Evolutionary conservation across 2,113 vertebrate genomes (phyloP).

Genomic region (Garra rufa): DNA sequence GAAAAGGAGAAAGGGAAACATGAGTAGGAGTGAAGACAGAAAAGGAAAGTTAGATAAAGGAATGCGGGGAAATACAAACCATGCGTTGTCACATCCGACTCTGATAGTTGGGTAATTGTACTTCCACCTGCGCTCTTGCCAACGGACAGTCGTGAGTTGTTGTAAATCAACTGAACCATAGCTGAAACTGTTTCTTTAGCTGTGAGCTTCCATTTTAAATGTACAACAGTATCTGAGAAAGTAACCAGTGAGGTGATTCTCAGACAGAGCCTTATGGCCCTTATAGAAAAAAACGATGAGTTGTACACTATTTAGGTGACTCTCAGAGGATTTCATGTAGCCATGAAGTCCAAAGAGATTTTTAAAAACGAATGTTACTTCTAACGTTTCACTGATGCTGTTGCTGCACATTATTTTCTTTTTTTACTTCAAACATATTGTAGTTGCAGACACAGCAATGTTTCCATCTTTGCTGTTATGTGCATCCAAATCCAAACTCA

Average conservation of each 20-base stretch:
- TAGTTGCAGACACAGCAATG: background rate
- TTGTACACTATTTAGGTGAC: background rate
- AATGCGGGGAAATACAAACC: background rate
- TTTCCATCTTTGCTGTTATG: background rate
- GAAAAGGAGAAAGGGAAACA: slow-evolving; percentile 26
- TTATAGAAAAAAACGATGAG: background rate
- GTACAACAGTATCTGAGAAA: background rate
- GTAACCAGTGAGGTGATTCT: background rate
- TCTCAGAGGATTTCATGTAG: background rate
- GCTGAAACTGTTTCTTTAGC: background rate
- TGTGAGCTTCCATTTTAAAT: slow-evolving; percentile 12
- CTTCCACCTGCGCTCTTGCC: slow-evolving; percentile 22
- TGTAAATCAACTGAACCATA: slow-evolving; percentile 4
- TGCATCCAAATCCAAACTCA: background rate
- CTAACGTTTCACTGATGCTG: slow-evolving; percentile 4
- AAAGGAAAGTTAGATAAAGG: slow-evolving; percentile 24
- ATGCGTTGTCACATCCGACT: background rate
- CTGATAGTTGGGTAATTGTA: slow-evolving; percentile 8
- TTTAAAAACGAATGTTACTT: background rate
- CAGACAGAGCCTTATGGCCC: background rate
- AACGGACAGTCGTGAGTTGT: background rate
- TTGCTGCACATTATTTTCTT: background rate
- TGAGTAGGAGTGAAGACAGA: slow-evolving; percentile 8
- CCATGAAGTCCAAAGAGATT: background rate
- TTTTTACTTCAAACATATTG: slow-evolving; percentile 14